Base-by-base conservation (phyloP, 1,140 invertebrate species). In the Zophobas atratus region DNA sequence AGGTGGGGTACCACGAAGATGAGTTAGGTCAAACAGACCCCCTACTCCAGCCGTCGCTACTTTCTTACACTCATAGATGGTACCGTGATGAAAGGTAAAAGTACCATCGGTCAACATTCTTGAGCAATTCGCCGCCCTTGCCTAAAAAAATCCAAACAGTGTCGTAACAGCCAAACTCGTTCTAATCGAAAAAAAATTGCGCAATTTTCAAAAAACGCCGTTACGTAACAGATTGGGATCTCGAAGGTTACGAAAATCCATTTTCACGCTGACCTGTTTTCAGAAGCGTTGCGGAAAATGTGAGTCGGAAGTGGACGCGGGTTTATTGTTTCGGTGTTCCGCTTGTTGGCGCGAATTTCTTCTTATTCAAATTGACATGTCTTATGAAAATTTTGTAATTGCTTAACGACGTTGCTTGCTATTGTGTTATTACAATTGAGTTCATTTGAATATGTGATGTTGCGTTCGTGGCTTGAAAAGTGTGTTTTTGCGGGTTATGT, bases 11-110 rank as follows among this genome's bases (percentile, higher is more conserved):
- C 32, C 32, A 46, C 20, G 60, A 67, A 48, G 60, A 67, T 67
- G 60, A 46, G 41, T 67, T 67, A 34, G 60, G 41, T 41, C 41
- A 6, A 67, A 67, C 32, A 60, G 20, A 53, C 4, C 20, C 20
- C 33, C 49, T 51, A 5, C 6, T 43, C 60, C 60, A 38, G 4
- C 60, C 60, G 33, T n/a, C 6, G 39, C 60, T 32, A 67, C 60
- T 67, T 67, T 67, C 60, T 43, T 67, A 32, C 60, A 67, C 20
- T 67, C 60, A 67, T 67, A 67, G 60, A 67, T 63, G 57, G 57
- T 63, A 63, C 36, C 33, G 43, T 67, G 60, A 67, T 67, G 60
- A 67, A 67, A 67, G 60, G 60, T 67, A 67, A 67, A 67, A 67
- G 60, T 67, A 67, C 60, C 38, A n/a, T 43, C 60, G 60, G 38